These are phyloP conservation scores for Triplophysa bombifrons DNA, from an alignment of 2,797 vertebrate species.

Conservation along the genomic window DNA sequence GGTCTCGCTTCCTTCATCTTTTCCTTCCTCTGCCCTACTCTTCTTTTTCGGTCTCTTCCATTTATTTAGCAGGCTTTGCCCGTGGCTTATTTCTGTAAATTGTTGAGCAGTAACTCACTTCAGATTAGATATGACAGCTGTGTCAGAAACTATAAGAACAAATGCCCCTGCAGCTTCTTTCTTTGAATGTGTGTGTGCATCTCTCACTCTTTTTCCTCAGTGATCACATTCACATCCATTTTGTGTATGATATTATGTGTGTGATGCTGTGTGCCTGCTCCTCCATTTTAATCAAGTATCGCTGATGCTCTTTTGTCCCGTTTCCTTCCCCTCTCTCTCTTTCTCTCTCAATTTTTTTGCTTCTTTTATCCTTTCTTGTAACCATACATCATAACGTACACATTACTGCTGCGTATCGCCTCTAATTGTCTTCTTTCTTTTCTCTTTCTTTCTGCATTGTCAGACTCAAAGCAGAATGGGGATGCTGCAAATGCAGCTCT, in stretches of 20 bases:
- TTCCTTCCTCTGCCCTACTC: slow-evolving; percentile 16
- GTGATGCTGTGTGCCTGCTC: slow-evolving; percentile 31
- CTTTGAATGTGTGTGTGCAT: slow-evolving; percentile 21
- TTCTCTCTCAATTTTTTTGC: slow-evolving; percentile 5
- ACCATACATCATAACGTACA: slow-evolving; percentile 7
- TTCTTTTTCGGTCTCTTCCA: slow-evolving; percentile 21
- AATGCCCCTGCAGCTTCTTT: slow-evolving; percentile 53
- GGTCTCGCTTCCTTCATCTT: slow-evolving; percentile 39
- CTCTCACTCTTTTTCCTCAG: slow-evolving; percentile 7
- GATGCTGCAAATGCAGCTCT: slow-evolving; percentile 87
- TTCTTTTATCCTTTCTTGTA: slow-evolving; percentile 4
- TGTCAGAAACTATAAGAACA: slow-evolving; percentile 60
- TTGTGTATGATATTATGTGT: slow-evolving; percentile 28
- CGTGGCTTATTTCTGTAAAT: slow-evolving; percentile 57
- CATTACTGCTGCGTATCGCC: background rate
- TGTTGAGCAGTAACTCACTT: slow-evolving; percentile 58
- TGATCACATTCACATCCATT: slow-evolving; percentile 21
- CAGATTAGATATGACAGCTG: slow-evolving; percentile 64
- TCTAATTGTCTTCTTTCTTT: slow-evolving; percentile 14
- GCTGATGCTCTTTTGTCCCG: slow-evolving; percentile 9
- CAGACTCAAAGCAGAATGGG: slow-evolving; percentile 91
- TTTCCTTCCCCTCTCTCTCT: slow-evolving; percentile 28
- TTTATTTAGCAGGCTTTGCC: slow-evolving; percentile 43
- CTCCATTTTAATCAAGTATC: slow-evolving; percentile 46
- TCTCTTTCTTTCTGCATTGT: background rate